These are phyloP conservation scores for Archivesica marissinica DNA, from an alignment of 1,140 invertebrate genomes.

Conservation along the genomic window DNA sequence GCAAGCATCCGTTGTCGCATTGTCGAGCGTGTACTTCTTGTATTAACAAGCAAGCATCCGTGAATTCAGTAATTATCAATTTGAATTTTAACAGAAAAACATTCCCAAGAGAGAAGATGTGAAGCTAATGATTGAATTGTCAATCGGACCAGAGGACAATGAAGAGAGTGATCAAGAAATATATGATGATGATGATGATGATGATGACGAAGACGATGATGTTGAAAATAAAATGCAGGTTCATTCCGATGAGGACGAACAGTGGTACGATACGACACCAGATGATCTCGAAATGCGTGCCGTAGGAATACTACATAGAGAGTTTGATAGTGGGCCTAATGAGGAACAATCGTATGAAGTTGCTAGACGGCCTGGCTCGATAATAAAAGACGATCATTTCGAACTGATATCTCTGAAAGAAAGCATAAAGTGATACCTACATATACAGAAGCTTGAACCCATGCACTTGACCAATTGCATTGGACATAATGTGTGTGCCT, in stretches of 20 bases:
- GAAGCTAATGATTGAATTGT: slow-evolving; percentile 31
- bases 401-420: slow-evolving; percentile 38
- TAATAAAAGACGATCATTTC: slow-evolving; percentile 42
- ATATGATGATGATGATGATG: slow-evolving; percentile 42
- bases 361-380: slow-evolving; percentile 11
- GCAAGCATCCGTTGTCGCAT: no score
- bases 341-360: neutral
- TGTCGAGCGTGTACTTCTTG: no score
- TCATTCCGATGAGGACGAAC: slow-evolving; percentile 42
- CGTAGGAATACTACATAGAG: neutral
- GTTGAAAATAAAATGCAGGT: neutral
- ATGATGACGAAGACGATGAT: neutral
- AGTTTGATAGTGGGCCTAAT: neutral
- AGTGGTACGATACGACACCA: slow-evolving; percentile 44
- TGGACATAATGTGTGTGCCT: no score
- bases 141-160: neutral
- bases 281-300: slow-evolving; percentile 40
- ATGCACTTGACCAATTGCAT: no score
- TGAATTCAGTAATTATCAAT: no score
- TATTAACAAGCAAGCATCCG: no score
- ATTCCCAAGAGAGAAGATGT: slow-evolving; percentile 30
- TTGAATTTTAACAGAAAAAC: slow-evolving; percentile 43
- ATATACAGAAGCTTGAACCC: no score
- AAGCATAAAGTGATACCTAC: neutral
- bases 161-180: slow-evolving; percentile 27